phyloP scores from a whole-genome alignment of 2,113 vertebrate species.

The Phocoena sinus region DNA sequence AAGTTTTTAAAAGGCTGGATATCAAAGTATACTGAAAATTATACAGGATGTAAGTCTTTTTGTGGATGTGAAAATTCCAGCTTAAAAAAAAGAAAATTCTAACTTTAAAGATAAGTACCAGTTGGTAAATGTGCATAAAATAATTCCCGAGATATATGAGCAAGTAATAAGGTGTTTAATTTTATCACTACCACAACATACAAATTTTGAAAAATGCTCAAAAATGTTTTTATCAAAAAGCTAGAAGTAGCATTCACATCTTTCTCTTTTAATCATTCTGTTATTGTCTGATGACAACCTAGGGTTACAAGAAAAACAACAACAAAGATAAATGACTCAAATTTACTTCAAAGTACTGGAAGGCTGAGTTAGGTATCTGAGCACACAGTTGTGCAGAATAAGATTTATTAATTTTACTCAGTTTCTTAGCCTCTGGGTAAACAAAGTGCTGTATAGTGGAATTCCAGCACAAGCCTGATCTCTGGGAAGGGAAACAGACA shows the following conservation, averaged over 20 bases:
- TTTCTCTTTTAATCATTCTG: slow-evolving; percentile 49
- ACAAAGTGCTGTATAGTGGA: background rate
- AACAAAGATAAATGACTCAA: slow-evolving; percentile 32
- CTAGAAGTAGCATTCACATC: slow-evolving; percentile 44
- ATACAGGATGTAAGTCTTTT: background rate
- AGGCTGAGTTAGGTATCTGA: slow-evolving; percentile 30
- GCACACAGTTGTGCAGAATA: slow-evolving; percentile 15
- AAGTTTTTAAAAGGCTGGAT: slow-evolving; percentile 14
- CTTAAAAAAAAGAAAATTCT: slow-evolving; percentile 16
- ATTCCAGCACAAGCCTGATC: slow-evolving; percentile 40
- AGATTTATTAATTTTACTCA: slow-evolving; percentile 41
- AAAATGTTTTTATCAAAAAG: slow-evolving; percentile 56
- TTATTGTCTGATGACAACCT: slow-evolving; percentile 50
- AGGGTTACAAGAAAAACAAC: slow-evolving; percentile 30
- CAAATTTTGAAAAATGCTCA: slow-evolving; percentile 49
- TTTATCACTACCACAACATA: slow-evolving; percentile 41
- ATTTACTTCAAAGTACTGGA: slow-evolving; percentile 31
- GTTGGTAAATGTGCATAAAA: slow-evolving; percentile 62
- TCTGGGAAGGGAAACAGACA: background rate
- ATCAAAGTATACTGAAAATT: slow-evolving; percentile 34
- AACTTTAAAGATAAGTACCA: slow-evolving; percentile 56
- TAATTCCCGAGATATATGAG: slow-evolving; percentile 28
- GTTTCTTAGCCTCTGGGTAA: slow-evolving; percentile 33
- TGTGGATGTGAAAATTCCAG: slow-evolving; percentile 38
- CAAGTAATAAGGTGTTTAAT: slow-evolving; percentile 22